Evolutionary conservation across 2,888 invertebrate genomes (phyloP).

Genomic region (Venusia cambrica): DNA sequence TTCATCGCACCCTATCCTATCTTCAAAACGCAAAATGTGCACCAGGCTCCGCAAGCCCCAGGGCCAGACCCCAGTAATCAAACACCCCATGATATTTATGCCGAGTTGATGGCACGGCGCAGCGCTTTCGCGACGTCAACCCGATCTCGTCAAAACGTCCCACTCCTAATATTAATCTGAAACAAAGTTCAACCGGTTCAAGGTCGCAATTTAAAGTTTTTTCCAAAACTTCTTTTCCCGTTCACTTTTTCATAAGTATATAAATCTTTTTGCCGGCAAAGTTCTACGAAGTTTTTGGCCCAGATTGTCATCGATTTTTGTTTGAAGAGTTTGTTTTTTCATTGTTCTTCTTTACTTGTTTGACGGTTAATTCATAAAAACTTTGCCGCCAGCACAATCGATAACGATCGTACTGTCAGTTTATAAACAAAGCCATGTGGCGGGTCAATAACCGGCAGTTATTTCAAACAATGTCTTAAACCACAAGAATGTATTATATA

Average conservation of each 20-base stretch:
- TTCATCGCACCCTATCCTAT: constrained; percentile 60
- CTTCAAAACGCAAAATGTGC: constrained; percentile 46
- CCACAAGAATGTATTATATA: no score
- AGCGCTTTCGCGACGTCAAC: constrained; percentile 60
- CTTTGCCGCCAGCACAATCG: constrained; percentile 75
- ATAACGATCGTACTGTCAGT: constrained; percentile 58
- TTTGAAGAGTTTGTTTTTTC: constrained; percentile 81
- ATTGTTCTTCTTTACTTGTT: constrained; percentile 82
- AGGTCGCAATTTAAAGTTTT: constrained; percentile 82
- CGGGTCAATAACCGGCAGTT: constrained; percentile 1
- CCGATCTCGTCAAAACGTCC: constrained; percentile 68
- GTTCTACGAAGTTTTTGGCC: constrained; percentile 79
- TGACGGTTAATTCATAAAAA: constrained; percentile 82
- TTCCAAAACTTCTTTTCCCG: constrained; percentile 78
- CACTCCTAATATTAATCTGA: constrained; percentile 78
- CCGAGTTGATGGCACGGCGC: constrained; percentile 51
- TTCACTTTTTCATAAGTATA: constrained; percentile 80
- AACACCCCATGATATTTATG: constrained; percentile 53
- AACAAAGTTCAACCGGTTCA: constrained; percentile 78
- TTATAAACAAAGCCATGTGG: constrained; percentile 65
- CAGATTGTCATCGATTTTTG: constrained; percentile 83
- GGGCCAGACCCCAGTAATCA: constrained; percentile 33
- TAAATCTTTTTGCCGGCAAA: constrained; percentile 80
- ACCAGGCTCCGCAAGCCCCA: constrained; percentile 40
- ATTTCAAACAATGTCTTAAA: constrained; percentile 3